Conservation (phyloP, 2,888 invertebrate genomes). For the Antitype chi region DNA sequence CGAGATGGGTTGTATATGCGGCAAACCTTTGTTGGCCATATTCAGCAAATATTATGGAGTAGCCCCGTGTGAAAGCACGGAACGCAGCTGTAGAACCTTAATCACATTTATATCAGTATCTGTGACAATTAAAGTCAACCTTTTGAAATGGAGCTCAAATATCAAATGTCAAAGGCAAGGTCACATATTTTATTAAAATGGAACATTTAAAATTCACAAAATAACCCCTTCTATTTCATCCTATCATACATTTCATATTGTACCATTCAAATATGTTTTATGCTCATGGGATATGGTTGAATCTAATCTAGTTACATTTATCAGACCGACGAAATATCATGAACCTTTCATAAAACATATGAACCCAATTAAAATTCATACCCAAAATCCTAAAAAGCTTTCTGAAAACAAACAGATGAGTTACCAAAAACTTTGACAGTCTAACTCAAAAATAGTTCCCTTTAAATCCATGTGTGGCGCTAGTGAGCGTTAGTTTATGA, state of each 20-base stretch:
- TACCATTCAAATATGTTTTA: slow-evolving; percentile 3
- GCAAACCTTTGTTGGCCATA: not conserved
- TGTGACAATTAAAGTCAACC: not conserved
- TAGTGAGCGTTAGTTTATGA: slow-evolving; percentile 28
- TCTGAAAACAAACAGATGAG: slow-evolving; percentile 7
- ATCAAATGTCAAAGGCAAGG: slow-evolving; percentile 15
- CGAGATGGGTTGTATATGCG: too few relatives aligned
- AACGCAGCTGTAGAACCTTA: not conserved
- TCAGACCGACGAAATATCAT: not conserved
- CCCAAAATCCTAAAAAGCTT: not conserved
- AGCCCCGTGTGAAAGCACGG: not conserved
- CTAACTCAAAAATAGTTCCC: slow-evolving; percentile 35
- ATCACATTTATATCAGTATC: not conserved
- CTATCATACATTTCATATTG: not conserved
- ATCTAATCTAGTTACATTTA: not conserved
- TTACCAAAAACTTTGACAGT: slow-evolving; percentile 16
- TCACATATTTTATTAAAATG: slow-evolving; percentile 20
- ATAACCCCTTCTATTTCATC: not conserved
- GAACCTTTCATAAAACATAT: not conserved
- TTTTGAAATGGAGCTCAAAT: slow-evolving; percentile 9
- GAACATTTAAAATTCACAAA: not conserved
- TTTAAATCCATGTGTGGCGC: slow-evolving; percentile 28
- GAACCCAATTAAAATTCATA: slow-evolving; percentile 8
- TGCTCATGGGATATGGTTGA: not conserved
- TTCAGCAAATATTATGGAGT: not conserved